Evolutionary conservation across 2,888 invertebrate genomes (phyloP).

Genomic region (Zygogramma bicolorata): DNA sequence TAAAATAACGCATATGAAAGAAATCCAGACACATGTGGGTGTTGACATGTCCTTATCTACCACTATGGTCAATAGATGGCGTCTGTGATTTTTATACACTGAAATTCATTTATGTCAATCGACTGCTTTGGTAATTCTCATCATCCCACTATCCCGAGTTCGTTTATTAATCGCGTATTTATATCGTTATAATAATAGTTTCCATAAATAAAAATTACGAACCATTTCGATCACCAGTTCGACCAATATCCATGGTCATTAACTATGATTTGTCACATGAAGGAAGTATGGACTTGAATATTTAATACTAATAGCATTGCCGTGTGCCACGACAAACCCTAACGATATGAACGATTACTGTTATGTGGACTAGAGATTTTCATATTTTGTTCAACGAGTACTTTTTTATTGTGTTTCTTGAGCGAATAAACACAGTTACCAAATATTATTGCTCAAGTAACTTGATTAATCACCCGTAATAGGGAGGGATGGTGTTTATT

Average conservation of each 20-base stretch:
- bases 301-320: conserved; percentile 24
- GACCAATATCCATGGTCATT: conserved; percentile 25
- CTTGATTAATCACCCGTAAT: background rate
- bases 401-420: background rate
- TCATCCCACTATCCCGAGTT: background rate
- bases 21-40: no score
- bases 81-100: no score
- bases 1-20: no score
- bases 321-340: conserved; percentile 13
- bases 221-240: conserved; percentile 22
- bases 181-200: conserved; percentile 12
- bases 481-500: background rate
- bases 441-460: background rate
- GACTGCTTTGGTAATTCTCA: no score
- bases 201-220: conserved; percentile 10
- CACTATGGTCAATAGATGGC: no score
- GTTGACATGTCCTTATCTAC: no score
- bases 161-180: background rate
- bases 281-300: conserved; percentile 25
- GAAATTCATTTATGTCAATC: no score
- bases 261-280: conserved; percentile 28
- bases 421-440: conserved; percentile 8
- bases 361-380: conserved; percentile 34
- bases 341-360: conserved; percentile 27
- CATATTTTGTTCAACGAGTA: conserved; percentile 30